A percentile compares a stretch with the other conserved stretches of the same genome.
These are phyloP conservation scores for Drosophila trichaetosa DNA, from an alignment of 2,888 invertebrate species.

Conservation along the genomic window DNA sequence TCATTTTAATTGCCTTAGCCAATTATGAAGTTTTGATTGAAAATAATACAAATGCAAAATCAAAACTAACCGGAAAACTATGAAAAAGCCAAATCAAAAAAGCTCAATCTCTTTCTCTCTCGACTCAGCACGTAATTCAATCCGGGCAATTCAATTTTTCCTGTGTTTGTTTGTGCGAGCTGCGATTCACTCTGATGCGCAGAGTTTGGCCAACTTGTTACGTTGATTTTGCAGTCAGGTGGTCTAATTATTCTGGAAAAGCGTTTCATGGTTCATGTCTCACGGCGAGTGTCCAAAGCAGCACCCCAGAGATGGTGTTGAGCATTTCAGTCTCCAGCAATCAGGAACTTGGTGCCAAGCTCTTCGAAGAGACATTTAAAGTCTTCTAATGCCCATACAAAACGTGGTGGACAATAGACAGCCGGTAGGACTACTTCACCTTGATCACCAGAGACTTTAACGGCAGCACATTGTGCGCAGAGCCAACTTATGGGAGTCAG, in stretches of 20 bases:
- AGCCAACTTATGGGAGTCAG: too few relatives aligned
- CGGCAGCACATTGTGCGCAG: too few relatives aligned
- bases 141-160: slow-evolving; percentile 64
- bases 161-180: slow-evolving; percentile 13
- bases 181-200: slow-evolving; percentile 13
- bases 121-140: slow-evolving; percentile 66
- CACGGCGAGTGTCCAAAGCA: too few relatives aligned
- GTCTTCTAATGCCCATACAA: too few relatives aligned
- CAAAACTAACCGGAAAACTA: slow-evolving; percentile 44
- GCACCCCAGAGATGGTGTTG: too few relatives aligned
- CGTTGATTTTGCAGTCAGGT: slow-evolving; percentile 36
- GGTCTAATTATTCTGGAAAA: slow-evolving; percentile 67
- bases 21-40: slow-evolving; percentile 60
- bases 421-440: too few relatives aligned
- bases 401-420: too few relatives aligned
- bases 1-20: slow-evolving; percentile 62
- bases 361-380: too few relatives aligned
- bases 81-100: slow-evolving; percentile 18
- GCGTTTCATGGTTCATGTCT: slow-evolving; percentile 59
- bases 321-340: too few relatives aligned
- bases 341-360: too few relatives aligned
- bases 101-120: slow-evolving; percentile 2
- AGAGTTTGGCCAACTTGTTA: slow-evolving; percentile 28
- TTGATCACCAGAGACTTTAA: too few relatives aligned
- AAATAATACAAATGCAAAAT: slow-evolving; percentile 26